phyloP scores from a whole-genome alignment of 2,888 invertebrate species.

The Acronicta aceris region DNA sequence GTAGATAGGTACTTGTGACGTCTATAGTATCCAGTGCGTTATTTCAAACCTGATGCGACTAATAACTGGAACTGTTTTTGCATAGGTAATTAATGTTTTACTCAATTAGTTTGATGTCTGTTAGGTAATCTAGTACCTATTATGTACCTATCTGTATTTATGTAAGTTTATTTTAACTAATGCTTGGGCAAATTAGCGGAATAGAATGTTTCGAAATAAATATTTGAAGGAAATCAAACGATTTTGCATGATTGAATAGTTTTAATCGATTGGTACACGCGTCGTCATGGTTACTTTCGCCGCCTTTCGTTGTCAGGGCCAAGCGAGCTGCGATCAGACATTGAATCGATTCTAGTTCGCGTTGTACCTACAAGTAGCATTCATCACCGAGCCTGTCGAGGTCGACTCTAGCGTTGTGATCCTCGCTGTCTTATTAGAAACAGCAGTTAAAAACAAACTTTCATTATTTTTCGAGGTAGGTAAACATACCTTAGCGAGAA shows the following conservation, averaged over 20 bases:
- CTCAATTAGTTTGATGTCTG: neutral
- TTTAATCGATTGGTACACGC: conserved; percentile 68
- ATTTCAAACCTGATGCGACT: neutral
- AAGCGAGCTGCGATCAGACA: conserved; percentile 64
- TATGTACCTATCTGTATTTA: neutral
- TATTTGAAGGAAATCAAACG: conserved; percentile 45
- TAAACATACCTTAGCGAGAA: conserved; percentile 56
- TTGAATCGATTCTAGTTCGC: conserved; percentile 65
- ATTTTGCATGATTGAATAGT: conserved; percentile 61
- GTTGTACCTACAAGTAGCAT: conserved; percentile 65
- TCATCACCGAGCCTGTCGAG: conserved; percentile 70
- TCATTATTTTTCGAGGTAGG: conserved; percentile 59
- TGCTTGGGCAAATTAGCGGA: conserved; percentile 11
- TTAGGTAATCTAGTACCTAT: neutral
- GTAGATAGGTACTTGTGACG: neutral
- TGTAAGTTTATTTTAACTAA: conserved; percentile 11
- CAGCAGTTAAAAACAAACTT: conserved; percentile 64
- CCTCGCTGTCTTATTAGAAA: conserved; percentile 52
- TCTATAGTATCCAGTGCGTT: neutral
- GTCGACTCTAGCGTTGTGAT: conserved; percentile 60
- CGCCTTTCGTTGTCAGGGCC: conserved; percentile 83
- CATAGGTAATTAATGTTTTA: conserved; percentile 1
- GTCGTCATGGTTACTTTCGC: conserved; percentile 84
- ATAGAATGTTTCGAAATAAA: conserved; percentile 27
- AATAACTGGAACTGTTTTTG: neutral